Evolutionary conservation across 2,113 vertebrate species (phyloP).

Genomic region (Callaeas wilsoni): DNA sequence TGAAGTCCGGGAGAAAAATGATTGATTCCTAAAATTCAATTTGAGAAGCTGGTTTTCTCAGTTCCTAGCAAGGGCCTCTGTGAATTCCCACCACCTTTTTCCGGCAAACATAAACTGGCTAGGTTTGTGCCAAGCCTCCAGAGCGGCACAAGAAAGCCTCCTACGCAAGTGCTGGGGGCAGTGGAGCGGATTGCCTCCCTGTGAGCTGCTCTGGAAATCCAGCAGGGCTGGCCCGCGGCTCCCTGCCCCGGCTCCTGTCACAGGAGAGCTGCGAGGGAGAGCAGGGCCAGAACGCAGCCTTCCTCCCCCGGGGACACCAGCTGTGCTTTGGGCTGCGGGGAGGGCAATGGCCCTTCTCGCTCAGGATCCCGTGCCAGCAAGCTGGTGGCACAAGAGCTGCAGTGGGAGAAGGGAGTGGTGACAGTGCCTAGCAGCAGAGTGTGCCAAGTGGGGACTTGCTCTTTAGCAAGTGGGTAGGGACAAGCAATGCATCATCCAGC

Average conservation of each 20-base stretch:
- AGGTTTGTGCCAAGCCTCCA: not conserved
- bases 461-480: not conserved
- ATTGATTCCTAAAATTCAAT: not conserved
- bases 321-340: no score
- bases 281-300: no score
- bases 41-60: not conserved
- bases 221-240: no score
- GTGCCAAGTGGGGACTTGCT: not conserved
- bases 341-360: no score
- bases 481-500: not conserved
- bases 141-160: not conserved
- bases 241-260: no score
- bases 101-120: not conserved
- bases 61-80: not conserved
- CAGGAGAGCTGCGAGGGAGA: no score
- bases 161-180: not conserved
- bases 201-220: not conserved
- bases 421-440: not conserved
- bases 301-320: no score
- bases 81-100: not conserved
- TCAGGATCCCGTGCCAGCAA: no score
- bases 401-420: no score
- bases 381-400: no score
- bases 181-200: not conserved
- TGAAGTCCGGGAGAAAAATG: not conserved